Evolutionary conservation across 2,888 invertebrate genomes (phyloP).

Genomic region (Polydrusus pterygomalis): DNA sequence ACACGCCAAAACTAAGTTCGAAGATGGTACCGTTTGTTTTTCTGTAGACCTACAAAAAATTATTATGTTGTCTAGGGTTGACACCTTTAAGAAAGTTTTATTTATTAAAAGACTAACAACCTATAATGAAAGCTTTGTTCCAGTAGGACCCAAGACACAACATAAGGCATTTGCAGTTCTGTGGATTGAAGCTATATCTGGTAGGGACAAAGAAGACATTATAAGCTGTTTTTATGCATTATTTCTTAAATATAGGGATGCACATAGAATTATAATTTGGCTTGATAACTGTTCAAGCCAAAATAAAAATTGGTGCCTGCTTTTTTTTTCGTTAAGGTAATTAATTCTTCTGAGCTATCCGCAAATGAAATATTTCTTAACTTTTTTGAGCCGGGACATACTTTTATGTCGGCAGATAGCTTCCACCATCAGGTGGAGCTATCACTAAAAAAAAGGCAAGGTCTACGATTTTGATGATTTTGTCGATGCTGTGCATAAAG

Average conservation of each 20-base stretch:
- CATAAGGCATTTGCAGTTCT: constrained; percentile 3
- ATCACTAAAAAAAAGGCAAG: too few species aligned
- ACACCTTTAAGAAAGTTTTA: constrained; percentile 30
- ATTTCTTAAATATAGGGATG: too few species aligned
- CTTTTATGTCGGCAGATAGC: too few species aligned
- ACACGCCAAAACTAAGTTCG: constrained; percentile 3
- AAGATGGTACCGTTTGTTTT: not conserved
- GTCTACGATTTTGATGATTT: too few species aligned
- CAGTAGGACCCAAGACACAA: not conserved
- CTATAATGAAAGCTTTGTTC: constrained; percentile 15
- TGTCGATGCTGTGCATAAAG: too few species aligned
- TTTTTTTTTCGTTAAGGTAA: too few species aligned
- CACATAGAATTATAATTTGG: too few species aligned
- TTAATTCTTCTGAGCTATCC: too few species aligned
- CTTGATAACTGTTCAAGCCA: too few species aligned
- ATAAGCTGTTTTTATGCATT: too few species aligned
- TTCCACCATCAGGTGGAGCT: too few species aligned
- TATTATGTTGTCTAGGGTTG: constrained; percentile 15
- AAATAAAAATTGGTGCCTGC: too few species aligned
- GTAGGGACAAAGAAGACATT: constrained; percentile 7
- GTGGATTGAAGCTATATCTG: constrained; percentile 25
- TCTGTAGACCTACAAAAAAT: constrained; percentile 23
- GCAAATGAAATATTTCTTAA: constrained; percentile 1
- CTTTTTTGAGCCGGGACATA: not conserved
- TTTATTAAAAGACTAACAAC: constrained; percentile 33